A percentile compares a stretch with the other conserved stretches of the same genome.
These are phyloP conservation scores for Thera obeliscata DNA, from an alignment of 2,888 invertebrate species.

Conservation along the genomic window DNA sequence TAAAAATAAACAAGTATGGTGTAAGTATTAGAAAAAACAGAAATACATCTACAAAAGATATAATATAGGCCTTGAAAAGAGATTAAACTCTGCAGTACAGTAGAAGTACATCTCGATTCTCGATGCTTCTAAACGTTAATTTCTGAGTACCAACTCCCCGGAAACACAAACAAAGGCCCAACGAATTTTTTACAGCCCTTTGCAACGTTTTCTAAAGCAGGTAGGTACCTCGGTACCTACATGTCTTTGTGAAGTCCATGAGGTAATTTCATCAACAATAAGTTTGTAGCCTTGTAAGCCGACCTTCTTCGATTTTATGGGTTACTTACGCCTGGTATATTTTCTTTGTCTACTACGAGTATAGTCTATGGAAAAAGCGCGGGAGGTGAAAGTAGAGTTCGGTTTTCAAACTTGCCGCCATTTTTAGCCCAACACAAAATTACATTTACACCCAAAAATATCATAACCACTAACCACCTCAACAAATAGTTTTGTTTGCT, in stretches of 20 bases:
- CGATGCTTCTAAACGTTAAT: conserved; percentile 8
- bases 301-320: conserved; percentile 32
- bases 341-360: conserved; percentile 1
- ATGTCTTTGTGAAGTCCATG: conserved; percentile 15
- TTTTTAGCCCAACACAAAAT: too few relatives aligned
- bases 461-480: too few relatives aligned
- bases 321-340: conserved; percentile 16
- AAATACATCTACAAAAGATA: too few relatives aligned
- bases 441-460: too few relatives aligned
- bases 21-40: too few relatives aligned
- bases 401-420: conserved; percentile 10
- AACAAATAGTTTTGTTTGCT: too few relatives aligned
- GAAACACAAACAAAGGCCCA: conserved; percentile 32
- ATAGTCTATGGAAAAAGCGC: conserved; percentile 12
- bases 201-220: conserved; percentile 27
- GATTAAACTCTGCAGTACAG: conserved; percentile 5
- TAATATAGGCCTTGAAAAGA: conserved; percentile 9
- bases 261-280: conserved; percentile 30
- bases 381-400: conserved; percentile 13
- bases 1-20: too few relatives aligned
- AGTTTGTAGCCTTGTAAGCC: conserved; percentile 24
- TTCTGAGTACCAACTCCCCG: conserved; percentile 30
- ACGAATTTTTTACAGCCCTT: conserved; percentile 28
- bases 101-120: background rate
- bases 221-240: conserved; percentile 5